Base-by-base conservation (phyloP, 2,888 invertebrate genomes). In the Coronaproctus castanopsis region DNA sequence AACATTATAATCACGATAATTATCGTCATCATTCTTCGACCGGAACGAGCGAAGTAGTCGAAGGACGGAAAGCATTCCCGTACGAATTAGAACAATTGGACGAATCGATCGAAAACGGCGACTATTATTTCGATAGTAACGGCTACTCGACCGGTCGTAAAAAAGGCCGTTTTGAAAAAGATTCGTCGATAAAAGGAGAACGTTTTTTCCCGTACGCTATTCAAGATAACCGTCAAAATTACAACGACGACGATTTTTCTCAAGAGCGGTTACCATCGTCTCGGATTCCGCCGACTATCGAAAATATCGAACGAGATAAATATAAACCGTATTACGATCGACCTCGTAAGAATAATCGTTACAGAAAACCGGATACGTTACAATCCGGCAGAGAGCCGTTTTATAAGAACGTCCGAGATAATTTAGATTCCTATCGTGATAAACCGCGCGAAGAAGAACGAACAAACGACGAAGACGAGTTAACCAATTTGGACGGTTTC, bases 401-500 rank as follows among this genome's bases (percentile, higher is more conserved):
- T 14, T 14, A 14, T 36, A 36, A 36, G 8, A 36, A 36, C 36
- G 14, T 8, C 36, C 5, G 14, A 8, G 5, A 36, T 14, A 36
- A 36, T 36, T 36, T 8, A 8, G 14, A 36, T 14, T 8, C 8
- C 14, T 8, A 36, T 36, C 36, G 14, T 36, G 14, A 36, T 14
- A 21, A 52, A 18, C 5, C 21, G 19, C 21, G n/a, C n/a, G n/a
- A n/a, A n/a, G n/a, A n/a, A n/a, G n/a, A n/a, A n/a, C n/a, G n/a
- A n/a, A n/a, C n/a, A n/a, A 53, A 8, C 53, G 53, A 53, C 53
- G 21, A 53, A 36, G 36, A 36, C 36, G 36, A 36, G 8, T 5
- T 8, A 8, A 5, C 55, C 2, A 53, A 50, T 2, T 24, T 57
- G 3, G 62, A 57, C 14, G 55, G 24, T 48, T 57, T 57, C 18